These are phyloP conservation scores for Loriculus beryllinus DNA, from an alignment of 2,797 vertebrate genomes.

Conservation along the genomic window DNA sequence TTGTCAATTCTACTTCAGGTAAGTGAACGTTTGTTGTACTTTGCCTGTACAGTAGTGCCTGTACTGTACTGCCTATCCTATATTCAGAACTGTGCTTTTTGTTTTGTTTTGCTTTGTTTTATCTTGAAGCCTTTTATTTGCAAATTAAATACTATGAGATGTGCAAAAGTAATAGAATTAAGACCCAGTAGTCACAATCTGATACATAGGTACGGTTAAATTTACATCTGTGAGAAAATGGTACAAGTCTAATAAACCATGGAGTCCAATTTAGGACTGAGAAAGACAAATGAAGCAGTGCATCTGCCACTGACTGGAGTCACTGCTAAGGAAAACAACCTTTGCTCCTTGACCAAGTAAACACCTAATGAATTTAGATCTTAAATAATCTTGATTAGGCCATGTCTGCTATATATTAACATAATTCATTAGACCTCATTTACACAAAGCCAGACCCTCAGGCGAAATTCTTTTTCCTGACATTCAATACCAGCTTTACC, in stretches of 20 bases:
- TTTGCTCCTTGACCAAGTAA: not conserved
- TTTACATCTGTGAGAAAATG: not conserved
- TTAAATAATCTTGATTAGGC: not conserved
- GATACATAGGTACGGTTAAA: not conserved
- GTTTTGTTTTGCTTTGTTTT: not conserved
- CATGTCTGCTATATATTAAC: not conserved
- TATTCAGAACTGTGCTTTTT: not conserved
- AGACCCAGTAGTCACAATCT: not conserved
- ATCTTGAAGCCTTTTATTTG: not conserved
- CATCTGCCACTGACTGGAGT: not conserved
- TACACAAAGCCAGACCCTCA: not conserved
- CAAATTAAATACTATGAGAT: not conserved
- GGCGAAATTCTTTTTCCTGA: not conserved
- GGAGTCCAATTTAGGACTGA: not conserved
- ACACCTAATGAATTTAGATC: not conserved
- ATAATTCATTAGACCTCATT: not conserved
- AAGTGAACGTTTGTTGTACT: conserved; percentile 37
- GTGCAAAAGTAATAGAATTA: not conserved
- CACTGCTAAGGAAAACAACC: not conserved
- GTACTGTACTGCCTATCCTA: not conserved
- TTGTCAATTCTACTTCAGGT: conserved; percentile 63
- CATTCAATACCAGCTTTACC: not conserved
- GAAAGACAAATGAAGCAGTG: not conserved
- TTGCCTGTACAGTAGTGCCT: not conserved
- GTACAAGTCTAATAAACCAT: not conserved